Evolutionary conservation across 2,113 vertebrate species (phyloP).

Genomic region (Podarcis muralis): DNA sequence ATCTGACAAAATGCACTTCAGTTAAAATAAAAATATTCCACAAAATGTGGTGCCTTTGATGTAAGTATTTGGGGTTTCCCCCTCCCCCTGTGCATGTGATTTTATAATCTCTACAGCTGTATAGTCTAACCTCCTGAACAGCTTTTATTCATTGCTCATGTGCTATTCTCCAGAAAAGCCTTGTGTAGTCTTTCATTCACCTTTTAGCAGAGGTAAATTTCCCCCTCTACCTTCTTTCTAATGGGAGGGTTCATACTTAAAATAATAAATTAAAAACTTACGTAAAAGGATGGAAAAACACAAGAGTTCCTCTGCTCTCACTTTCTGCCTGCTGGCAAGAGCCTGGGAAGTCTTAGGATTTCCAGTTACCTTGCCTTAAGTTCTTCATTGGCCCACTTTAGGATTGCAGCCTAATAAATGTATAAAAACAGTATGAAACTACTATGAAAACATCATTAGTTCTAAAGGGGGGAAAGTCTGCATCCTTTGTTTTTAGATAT

Average conservation of each 20-base stretch:
- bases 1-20: slow-evolving; percentile 50
- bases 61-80: slow-evolving; percentile 33
- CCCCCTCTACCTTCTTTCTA: too few relatives aligned
- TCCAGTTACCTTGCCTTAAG: too few relatives aligned
- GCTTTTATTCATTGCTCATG: slow-evolving; percentile 65
- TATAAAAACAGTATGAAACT: not conserved
- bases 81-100: slow-evolving; percentile 56
- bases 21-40: slow-evolving; percentile 56
- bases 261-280: too few relatives aligned
- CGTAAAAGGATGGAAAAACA: too few relatives aligned
- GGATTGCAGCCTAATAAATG: too few relatives aligned
- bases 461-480: not conserved
- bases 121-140: slow-evolving; percentile 62
- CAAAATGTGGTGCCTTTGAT: slow-evolving; percentile 15
- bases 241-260: too few relatives aligned
- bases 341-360: too few relatives aligned
- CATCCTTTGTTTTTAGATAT: not conserved
- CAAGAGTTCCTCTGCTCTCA: too few relatives aligned
- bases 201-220: not conserved
- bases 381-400: too few relatives aligned
- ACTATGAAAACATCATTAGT: not conserved
- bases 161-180: slow-evolving; percentile 50
- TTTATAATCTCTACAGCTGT: slow-evolving; percentile 62
- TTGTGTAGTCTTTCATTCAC: slow-evolving; percentile 38
- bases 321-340: too few relatives aligned